phyloP scores from a whole-genome alignment of 1,140 invertebrate genomes.

The Papilio helenus region DNA sequence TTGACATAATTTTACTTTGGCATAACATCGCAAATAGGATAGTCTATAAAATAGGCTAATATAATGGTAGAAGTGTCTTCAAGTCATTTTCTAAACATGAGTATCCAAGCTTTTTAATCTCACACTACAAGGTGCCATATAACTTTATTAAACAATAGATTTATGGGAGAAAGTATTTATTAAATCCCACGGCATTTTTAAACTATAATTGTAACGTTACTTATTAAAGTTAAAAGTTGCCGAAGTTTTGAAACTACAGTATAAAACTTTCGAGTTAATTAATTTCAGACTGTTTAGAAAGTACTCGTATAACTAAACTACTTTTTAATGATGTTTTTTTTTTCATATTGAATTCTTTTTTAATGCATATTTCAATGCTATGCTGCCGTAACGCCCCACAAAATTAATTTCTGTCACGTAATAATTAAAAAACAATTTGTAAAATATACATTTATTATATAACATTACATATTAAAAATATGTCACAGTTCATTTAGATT shows the following conservation, averaged over 20 bases:
- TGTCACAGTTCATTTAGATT: conserved; percentile 26
- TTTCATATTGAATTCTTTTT: not conserved
- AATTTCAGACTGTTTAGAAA: conserved; percentile 15
- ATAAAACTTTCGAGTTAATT: conserved; percentile 10
- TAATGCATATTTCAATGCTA: too few species aligned
- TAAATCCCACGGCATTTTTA: conserved; percentile 7
- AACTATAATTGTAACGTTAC: not conserved
- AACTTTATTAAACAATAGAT: not conserved
- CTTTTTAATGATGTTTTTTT: not conserved
- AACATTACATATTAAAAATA: conserved; percentile 36
- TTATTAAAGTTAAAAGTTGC: not conserved
- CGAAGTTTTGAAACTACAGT: not conserved
- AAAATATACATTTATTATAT: conserved; percentile 38
- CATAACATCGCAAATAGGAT: too few species aligned
- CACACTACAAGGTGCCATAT: not conserved
- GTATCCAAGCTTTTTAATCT: not conserved
- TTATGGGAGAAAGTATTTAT: conserved; percentile 9
- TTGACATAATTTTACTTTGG: too few species aligned
- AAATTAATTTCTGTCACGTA: not conserved
- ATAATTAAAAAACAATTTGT: not conserved
- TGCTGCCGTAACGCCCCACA: too few species aligned
- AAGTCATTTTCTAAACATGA: not conserved
- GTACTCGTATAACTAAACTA: not conserved
- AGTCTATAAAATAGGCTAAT: not conserved
- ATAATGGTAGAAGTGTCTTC: not conserved